Base-by-base conservation (phyloP, 1,140 invertebrate species). In the Ceratina australensis region DNA sequence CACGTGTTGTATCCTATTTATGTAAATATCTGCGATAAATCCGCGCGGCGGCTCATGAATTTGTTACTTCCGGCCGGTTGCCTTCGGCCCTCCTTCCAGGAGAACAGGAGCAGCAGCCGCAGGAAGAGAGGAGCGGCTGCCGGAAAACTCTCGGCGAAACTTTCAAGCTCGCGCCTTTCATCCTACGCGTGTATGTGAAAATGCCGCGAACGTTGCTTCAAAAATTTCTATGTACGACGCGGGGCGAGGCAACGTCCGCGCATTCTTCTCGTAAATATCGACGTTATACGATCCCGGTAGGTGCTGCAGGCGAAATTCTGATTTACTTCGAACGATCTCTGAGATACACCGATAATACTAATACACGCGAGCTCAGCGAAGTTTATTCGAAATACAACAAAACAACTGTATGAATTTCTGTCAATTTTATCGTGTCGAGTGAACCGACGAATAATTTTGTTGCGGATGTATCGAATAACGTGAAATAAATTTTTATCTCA, bases 11-110 rank as follows among this genome's bases (percentile, higher is more conserved):
- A 87, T 87, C 84, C 86, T 85, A 82, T 80, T 86, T 85, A 91
- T 90, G 90, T 86, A 91, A 91, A 92, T 91, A 90, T 80, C 59
- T 72, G 72, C 87, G 84, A 90, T 92, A 92, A 90, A 92, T 92
- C 87, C 3, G 33, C 5, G 73, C 84, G 86, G 88, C 87, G 83
- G 86, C 84, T 87, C 84, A 80, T 89, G 89, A 91, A 91, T 91
- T 88, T 85, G 89, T 90, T 89, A 85, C 84, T 91, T 91, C 87
- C 89, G 86, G 84, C 86, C 76, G 85, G 80, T 80, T 88, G 89
- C 83, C 72, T 87, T 49, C 68, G 28, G 33, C 42, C 54, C 50
- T 60, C 3, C 60, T 13, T n/a, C 15, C 26, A 24, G n/a, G 2
- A 61, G 16, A 24, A 16, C 15, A 28, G 13, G 16, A 24, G 15